Base-by-base conservation (phyloP, 2,113 vertebrate genomes). In the Speoplatyrhinus poulsoni region DNA sequence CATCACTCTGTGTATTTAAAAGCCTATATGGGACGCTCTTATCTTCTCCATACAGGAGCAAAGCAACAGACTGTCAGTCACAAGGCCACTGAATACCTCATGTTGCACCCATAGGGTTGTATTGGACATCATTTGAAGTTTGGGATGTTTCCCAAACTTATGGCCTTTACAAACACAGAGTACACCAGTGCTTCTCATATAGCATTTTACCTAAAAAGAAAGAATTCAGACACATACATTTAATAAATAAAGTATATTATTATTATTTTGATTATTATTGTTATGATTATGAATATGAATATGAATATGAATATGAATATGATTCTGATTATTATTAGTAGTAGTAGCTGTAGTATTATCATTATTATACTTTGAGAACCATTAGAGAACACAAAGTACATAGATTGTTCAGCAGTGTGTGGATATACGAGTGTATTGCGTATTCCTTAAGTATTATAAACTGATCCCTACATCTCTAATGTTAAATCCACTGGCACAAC, bases 11-110 rank as follows among this genome's bases (percentile, higher is more conserved):
- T 58, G 62, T 73, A 71, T 68, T 79, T 79, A 10, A 41, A 77
- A 69, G 69, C 68, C 65, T 72, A 33, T 57, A 69, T 57, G 66
- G 55, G 60, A 72, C 79, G 68, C 56, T 83, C 78, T 85, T 85
- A 85, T 87, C 86, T 83, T 61, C 50, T 46, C 17, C 48, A 19
- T 70, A 62, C 82, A 86, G 80, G 61, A 46, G 61, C 41, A 75
- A 72, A 80, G 59, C 58, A 73, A 73, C 76, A 77, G 81, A 77
- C 73, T 72, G 59, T 71, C 72, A 73, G 54, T 70, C 64, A 64
- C 19, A 36, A 13, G 3, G n/a, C 63, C 50, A 36, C 46, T 33
- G 32, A 46, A 70, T 19, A 70, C 58, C 54, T 58, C 0, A 32
- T 46, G 36, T 7, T 9, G 36, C 33, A 53, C 72, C 81, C 75